Percentiles rank a stretch among this genome's conserved stretches.
phyloP scores from a whole-genome alignment of 2,113 vertebrate species.

The Anoura caudifer region DNA sequence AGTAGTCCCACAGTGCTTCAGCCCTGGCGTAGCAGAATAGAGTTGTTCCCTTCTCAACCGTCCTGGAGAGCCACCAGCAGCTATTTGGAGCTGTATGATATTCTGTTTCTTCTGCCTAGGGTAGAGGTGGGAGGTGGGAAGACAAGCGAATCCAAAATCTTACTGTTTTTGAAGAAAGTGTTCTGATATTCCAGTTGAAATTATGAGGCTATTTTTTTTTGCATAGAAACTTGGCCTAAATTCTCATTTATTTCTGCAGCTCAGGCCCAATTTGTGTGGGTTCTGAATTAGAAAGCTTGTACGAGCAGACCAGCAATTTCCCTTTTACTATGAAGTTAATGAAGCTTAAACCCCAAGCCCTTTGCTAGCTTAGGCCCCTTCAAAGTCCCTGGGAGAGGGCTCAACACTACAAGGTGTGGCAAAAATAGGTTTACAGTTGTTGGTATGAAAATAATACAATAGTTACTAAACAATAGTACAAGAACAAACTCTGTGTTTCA shows the following conservation, averaged over 20 bases:
- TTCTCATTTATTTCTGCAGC: not conserved
- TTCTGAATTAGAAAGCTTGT: not conserved
- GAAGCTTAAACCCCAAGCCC: not conserved
- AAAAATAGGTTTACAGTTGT: not conserved
- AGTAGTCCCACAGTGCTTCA: not conserved
- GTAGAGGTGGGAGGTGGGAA: rapidly evolving
- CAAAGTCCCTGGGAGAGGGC: not conserved
- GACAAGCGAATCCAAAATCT: not conserved
- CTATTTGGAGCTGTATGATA: not conserved
- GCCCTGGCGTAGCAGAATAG: too few relatives aligned
- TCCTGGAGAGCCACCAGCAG: not conserved
- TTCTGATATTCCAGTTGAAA: not conserved
- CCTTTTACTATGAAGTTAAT: not conserved
- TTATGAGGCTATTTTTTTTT: not conserved
- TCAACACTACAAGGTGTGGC: not conserved
- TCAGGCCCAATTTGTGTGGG: not conserved
- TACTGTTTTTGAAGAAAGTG: not conserved
- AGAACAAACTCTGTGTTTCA: not conserved
- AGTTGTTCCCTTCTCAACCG: not conserved
- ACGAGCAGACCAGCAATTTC: not conserved
- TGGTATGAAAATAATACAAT: not conserved
- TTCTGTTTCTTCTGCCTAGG: not conserved
- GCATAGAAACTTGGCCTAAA: not conserved
- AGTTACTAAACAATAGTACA: not conserved
- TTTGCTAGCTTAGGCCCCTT: not conserved